Evolutionary conservation across 2,888 invertebrate species (phyloP), one percentile per base, ranked within the genome.

Genomic region (Eulithis prunata): DNA sequence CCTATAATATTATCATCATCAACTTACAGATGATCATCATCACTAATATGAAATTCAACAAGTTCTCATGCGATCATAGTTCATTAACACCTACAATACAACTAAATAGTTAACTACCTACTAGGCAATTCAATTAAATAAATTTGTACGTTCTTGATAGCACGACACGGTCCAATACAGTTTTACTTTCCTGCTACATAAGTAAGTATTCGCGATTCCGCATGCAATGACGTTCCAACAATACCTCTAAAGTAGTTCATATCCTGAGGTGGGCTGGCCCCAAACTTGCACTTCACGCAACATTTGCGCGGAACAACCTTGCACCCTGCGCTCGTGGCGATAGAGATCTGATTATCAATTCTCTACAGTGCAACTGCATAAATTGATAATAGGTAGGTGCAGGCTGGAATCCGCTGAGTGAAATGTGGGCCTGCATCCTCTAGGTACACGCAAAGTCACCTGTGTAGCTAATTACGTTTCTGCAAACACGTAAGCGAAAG

Each of bases 131-230:
- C 36, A 55, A 66, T 57, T 49, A 66, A 64, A 62, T 64, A 58
- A 51, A 57, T 56, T 21, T 2, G n/a, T 54, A 59, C 53, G 10
- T 45, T 41, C 46, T 13, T 7, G n/a, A 2, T 47, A 47, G 14
- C 8, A 10, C 28, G 79, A 75, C 69, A 80, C 82, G 80, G 76
- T 80, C 80, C 80, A 77, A 71, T 80, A 79, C 73, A 72, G 78
- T 89, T 86, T 90, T 89, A 90, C 91, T 90, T 91, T 91, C 85
- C 74, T 83, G 79, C 64, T 81, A 80, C 78, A 79, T 78, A 21
- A 21, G 21, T 21, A 21, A 21, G 21, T 21, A 79, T 75, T 71
- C 68, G 73, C 65, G 78, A 78, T 89, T 90, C 86, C 88, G 85
- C 78, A 74, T 84, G 76, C 72, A 74, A 72, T 69, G 73, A 76